These are phyloP conservation scores for Ptychodera flava DNA, from an alignment of 35 echinoderm and acorn worm genomes.

Conservation along the genomic window DNA sequence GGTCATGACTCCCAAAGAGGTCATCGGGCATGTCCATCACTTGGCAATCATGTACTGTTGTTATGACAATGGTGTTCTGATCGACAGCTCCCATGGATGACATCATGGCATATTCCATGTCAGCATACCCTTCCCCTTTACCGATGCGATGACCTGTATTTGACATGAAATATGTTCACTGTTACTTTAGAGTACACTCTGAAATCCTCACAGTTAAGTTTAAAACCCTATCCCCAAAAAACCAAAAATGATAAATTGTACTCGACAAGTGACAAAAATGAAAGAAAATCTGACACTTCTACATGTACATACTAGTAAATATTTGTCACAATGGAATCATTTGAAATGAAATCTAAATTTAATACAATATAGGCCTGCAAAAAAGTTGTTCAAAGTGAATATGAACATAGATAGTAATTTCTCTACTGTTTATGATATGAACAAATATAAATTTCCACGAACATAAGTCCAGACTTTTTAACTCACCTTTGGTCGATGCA, in stretches of 20 bases:
- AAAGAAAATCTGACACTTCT: too few species aligned
- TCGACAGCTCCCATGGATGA: constrained; percentile 59
- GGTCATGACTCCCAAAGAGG: constrained; percentile 58
- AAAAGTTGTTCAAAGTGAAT: too few species aligned
- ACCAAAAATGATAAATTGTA: too few species aligned
- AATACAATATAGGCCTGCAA: too few species aligned
- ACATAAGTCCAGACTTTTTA: too few species aligned
- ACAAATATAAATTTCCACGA: too few species aligned
- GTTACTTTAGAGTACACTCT: neutral
- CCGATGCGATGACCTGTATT: constrained; percentile 59
- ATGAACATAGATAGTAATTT: too few species aligned
- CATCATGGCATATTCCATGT: constrained; percentile 93
- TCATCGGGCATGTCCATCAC: constrained; percentile 63
- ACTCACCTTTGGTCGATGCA: constrained; percentile 51
- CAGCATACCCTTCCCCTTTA: constrained; percentile 86
- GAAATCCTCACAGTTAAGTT: neutral
- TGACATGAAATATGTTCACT: neutral
- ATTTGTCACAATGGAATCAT: too few species aligned
- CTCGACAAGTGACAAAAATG: too few species aligned
- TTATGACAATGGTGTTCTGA: constrained; percentile 54
- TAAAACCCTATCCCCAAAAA: neutral
- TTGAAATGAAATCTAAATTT: too few species aligned
- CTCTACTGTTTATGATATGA: too few species aligned
- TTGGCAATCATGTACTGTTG: constrained; percentile 91
- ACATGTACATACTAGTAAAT: too few species aligned